Percentiles rank a stretch among this genome's conserved stretches.
Conservation (phyloP, 2,888 invertebrate species). For the Crossocerus cetratus region DNA sequence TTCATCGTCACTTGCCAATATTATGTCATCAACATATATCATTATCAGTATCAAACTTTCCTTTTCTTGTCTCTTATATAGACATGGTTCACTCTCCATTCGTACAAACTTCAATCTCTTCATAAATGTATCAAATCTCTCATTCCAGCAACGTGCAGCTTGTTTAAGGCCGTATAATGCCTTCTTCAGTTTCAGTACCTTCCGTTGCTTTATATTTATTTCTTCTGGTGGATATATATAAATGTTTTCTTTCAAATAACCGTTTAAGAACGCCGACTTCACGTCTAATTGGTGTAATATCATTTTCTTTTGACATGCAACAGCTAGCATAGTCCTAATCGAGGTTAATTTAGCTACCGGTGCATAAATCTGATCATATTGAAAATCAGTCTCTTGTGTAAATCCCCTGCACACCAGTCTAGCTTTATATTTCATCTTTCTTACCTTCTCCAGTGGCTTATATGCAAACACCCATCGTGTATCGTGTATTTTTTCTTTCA, state of each 20-base stretch:
- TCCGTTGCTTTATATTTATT: slow-evolving; percentile 7
- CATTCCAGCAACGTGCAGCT: slow-evolving; percentile 17
- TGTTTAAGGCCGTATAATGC: slow-evolving; percentile 35
- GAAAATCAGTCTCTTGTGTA: slow-evolving; percentile 55
- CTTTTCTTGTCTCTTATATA: too few relatives aligned
- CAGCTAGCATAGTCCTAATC: slow-evolving; percentile 53
- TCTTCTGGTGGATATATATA: slow-evolving; percentile 33
- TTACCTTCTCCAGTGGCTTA: slow-evolving; percentile 55
- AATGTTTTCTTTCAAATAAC: neutral
- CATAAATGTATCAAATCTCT: slow-evolving; percentile 4
- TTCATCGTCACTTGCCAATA: neutral
- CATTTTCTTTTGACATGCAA: slow-evolving; percentile 57
- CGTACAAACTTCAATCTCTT: neutral
- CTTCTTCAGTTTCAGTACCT: slow-evolving; percentile 29
- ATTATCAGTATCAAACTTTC: neutral
- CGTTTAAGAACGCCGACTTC: slow-evolving; percentile 40
- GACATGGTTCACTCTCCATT: neutral
- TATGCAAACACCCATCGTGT: slow-evolving; percentile 52
- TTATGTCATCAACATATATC: neutral
- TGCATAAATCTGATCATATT: slow-evolving; percentile 62
- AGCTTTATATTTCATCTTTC: slow-evolving; percentile 61
- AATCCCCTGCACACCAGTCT: slow-evolving; percentile 52
- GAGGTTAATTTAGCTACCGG: slow-evolving; percentile 59
- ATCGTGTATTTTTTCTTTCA: slow-evolving; percentile 37
- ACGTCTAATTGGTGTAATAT: slow-evolving; percentile 48